Base-by-base conservation (phyloP, 1,140 invertebrate genomes). In the Ceratoteleas bidentatus region DNA sequence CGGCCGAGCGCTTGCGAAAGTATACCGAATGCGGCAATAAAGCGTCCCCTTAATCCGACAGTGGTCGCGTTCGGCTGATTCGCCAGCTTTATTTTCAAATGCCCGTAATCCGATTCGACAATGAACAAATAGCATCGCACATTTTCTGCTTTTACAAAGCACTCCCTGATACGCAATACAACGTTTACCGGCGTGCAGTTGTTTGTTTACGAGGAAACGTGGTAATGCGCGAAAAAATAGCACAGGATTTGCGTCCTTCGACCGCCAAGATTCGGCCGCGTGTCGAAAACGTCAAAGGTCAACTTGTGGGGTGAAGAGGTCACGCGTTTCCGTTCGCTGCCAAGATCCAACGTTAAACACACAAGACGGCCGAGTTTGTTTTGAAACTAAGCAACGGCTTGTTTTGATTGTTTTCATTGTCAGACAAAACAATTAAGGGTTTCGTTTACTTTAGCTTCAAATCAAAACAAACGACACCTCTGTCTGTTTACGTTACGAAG, bases 51-150 rank as follows among this genome's bases (percentile, higher is more conserved):
- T 83, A 83, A 83, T 78, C 81, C 81, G 76, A 75, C 69, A 76
- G 70, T 79, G 75, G 81, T 72, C 76, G 76, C 72, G 45, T 77
- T 65, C 69, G 77, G 73, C 66, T 77, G 77, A 84, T 84, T 81
- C 69, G 54, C 82, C 60, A 74, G 82, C 82, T 84, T 78, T 84
- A 84, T 84, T 84, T 84, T 84, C 77, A 77, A 84, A 84, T 80
- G 65, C 76, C 34, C 64, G 69, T 84, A 84, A 84, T 84, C 82
- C 82, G 76, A 84, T 84, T 84, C 77, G 82, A 84, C 77, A 81
- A 84, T 84, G 82, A 84, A 80, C 77, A 81, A 84, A 84, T 80
- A 80, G 76, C 43, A 66, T 47, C 61, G 53, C 68, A 74, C 76
- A 80, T 80, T 80, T 84, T 80, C 49, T 76, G 73, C 79, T 80